Conservation (phyloP, 2,888 invertebrate species). For the Zele albiditarsus region DNA sequence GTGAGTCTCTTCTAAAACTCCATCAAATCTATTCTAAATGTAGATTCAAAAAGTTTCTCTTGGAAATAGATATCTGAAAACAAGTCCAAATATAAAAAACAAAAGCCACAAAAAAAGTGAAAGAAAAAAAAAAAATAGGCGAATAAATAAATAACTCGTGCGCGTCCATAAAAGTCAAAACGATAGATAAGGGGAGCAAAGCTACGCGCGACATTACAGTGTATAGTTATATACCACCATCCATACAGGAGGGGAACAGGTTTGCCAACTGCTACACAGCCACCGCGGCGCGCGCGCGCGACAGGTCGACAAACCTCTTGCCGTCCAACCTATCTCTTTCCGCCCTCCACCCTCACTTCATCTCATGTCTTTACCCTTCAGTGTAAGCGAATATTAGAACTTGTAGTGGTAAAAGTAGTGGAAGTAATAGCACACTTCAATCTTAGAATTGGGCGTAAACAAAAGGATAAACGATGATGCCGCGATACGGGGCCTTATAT, state of each 20-base stretch:
- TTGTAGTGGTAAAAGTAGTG: constrained; percentile 3
- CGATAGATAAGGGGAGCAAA: constrained; percentile 39
- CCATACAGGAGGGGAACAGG: constrained; percentile 35
- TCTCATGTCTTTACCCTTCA: not conserved
- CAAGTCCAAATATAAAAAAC: too few relatives aligned
- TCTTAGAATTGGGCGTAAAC: not conserved
- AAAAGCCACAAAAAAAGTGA: too few relatives aligned
- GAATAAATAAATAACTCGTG: constrained; percentile 17
- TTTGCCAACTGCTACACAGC: constrained; percentile 36
- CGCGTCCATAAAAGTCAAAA: constrained; percentile 41
- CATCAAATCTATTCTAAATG: not conserved
- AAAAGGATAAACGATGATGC: not conserved
- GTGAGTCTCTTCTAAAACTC: not conserved
- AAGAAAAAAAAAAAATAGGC: not conserved
- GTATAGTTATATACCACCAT: not conserved
- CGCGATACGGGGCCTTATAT: not conserved
- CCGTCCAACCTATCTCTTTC: constrained; percentile 12
- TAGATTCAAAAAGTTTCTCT: not conserved
- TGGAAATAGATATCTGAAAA: not conserved
- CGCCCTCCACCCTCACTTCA: not conserved
- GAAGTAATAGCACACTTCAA: not conserved
- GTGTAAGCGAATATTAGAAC: not conserved
- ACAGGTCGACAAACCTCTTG: constrained; percentile 39
- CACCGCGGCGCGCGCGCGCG: constrained; percentile 13
- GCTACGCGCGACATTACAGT: constrained; percentile 35